Base-by-base conservation (phyloP, 2,113 vertebrate species). In the Rhinopithecus roxellana region DNA sequence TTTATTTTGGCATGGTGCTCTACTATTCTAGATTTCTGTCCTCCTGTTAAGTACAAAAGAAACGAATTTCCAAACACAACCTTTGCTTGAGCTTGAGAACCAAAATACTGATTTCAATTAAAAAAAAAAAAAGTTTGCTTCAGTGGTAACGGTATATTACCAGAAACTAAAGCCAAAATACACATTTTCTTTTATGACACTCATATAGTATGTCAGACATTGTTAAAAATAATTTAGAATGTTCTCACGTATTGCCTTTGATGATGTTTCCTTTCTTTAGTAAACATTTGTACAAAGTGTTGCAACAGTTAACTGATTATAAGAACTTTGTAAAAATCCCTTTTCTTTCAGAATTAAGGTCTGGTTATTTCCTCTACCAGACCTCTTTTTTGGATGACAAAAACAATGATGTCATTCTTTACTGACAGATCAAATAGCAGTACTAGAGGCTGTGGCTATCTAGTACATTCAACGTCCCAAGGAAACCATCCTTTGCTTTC, bases 211-310 rank as follows among this genome's bases (percentile, higher is more conserved):
- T 78, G 77, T 89, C 80, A 94, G 16, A 52, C 35, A 50, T 83
- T 90, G 90, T 90, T 94, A 79, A 89, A 82, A 97, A 87, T 78
- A 92, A 92, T 78, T 89, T 89, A 57, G 84, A 72, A 61, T 72
- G 22, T 85, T 77, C 80, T 79, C 75, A 87, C 23, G 57, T 38
- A 75, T 10, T 78, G 11, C 69, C 72, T 96, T 96, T 96, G 81
- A 90, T 96, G 57, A 35, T 93, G 82, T 93, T 12, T 93, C 48
- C 32, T 91, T 91, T 93, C n/a, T 61, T 72, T 85, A 22, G 27
- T 94, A 96, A 97, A 95, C 38, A 78, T 81, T 77, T 93, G 14
- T 80, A 77, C 50, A 75, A 93, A 87, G 87, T 61, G 40, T 88
- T 48, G 84, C 0, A 10, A 93, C 14, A 93, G 18, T 67, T 40